These are phyloP conservation scores for Brachyistius frenatus DNA, from an alignment of 2,113 vertebrate genomes.

Conservation along the genomic window DNA sequence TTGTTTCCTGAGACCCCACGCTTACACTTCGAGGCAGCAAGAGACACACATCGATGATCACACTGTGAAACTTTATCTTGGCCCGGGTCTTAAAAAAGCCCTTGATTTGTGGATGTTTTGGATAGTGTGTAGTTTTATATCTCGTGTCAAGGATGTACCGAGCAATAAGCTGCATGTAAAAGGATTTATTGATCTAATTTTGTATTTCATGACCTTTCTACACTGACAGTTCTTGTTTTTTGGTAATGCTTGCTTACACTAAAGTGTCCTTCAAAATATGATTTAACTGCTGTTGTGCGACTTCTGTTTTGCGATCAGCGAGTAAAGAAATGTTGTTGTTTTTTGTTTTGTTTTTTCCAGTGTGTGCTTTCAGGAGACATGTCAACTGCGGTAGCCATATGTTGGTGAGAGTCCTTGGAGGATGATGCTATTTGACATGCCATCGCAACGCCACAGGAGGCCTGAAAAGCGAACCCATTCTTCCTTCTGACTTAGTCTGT, in stretches of 20 bases:
- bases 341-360: slow-evolving; percentile 13
- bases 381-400: slow-evolving; percentile 48
- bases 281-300: slow-evolving; percentile 20
- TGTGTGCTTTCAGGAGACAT: slow-evolving; percentile 22
- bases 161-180: slow-evolving; percentile 58
- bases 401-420: slow-evolving; percentile 39
- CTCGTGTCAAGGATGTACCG: slow-evolving; percentile 39
- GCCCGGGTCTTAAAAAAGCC: slow-evolving; percentile 51
- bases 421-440: slow-evolving; percentile 63
- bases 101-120: slow-evolving; percentile 62
- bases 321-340: slow-evolving; percentile 6
- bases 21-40: slow-evolving; percentile 25
- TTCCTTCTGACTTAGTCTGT: slow-evolving; percentile 18
- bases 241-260: slow-evolving; percentile 9
- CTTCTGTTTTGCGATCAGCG: slow-evolving; percentile 10
- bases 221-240: slow-evolving; percentile 33
- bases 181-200: slow-evolving; percentile 62
- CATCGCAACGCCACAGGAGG: slow-evolving; percentile 31
- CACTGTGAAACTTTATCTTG: slow-evolving; percentile 54
- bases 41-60: slow-evolving; percentile 53
- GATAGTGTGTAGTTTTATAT: slow-evolving; percentile 58
- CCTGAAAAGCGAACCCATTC: slow-evolving; percentile 29
- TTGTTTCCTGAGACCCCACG: slow-evolving; percentile 33
- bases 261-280: slow-evolving; percentile 17
- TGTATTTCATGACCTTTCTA: slow-evolving; percentile 55